phyloP scores from a whole-genome alignment of 2,888 invertebrate species.

The Cosmorhoe ocellata region DNA sequence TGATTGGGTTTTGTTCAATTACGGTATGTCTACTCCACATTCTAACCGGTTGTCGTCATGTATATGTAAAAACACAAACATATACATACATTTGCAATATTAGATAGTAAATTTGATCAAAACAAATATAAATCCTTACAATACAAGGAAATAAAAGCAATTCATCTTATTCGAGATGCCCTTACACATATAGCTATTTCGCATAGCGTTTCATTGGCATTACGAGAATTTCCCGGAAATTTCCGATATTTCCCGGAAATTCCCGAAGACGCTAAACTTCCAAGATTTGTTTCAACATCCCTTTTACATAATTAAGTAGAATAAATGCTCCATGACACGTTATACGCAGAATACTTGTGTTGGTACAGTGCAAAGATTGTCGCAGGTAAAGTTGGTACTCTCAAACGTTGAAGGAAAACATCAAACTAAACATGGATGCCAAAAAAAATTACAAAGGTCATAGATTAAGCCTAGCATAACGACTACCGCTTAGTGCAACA shows the following conservation, averaged over 20 bases:
- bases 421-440: too few species aligned
- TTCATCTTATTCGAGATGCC: conserved; percentile 10
- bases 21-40: too few species aligned
- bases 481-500: too few species aligned
- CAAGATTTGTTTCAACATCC: conserved; percentile 44
- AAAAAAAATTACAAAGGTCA: too few species aligned
- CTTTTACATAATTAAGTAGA: conserved; percentile 45
- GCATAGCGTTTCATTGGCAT: conserved; percentile 39
- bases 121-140: background rate
- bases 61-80: too few species aligned
- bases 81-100: too few species aligned
- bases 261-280: conserved; percentile 38
- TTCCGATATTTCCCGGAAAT: conserved; percentile 16
- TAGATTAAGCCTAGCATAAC: too few species aligned
- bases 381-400: conserved; percentile 1
- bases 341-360: conserved; percentile 18
- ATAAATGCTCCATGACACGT: conserved; percentile 31
- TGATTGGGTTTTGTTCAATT: too few species aligned
- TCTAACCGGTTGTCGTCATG: too few species aligned
- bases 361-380: conserved; percentile 3
- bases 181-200: conserved; percentile 6
- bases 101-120: too few species aligned
- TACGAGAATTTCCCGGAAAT: conserved; percentile 23
- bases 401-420: too few species aligned
- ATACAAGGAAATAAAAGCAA: conserved; percentile 1